phyloP scores from a whole-genome alignment of 1,140 invertebrate species.

The Drosophila guanche region DNA sequence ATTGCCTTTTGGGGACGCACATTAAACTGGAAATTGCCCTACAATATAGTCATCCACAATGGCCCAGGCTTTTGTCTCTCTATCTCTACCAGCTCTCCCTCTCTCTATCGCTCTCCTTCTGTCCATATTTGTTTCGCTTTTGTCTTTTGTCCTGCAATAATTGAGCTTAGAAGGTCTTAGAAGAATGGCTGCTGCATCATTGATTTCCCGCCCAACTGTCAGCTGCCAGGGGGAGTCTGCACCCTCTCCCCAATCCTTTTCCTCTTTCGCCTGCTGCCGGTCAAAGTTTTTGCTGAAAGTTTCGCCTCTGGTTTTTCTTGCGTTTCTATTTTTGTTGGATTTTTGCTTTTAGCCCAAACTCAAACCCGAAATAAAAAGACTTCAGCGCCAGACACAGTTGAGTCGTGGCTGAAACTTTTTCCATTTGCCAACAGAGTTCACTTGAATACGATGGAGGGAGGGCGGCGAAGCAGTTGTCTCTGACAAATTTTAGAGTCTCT shows the following conservation, averaged over 20 bases:
- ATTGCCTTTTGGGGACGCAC: slow-evolving; percentile 45
- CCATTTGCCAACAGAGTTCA: slow-evolving; percentile 60
- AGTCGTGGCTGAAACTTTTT: slow-evolving; percentile 65
- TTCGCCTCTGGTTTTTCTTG: slow-evolving; percentile 47
- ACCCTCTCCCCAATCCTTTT: neutral
- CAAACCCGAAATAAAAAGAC: slow-evolving; percentile 49
- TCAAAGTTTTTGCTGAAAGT: slow-evolving; percentile 66
- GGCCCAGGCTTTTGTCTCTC: slow-evolving; percentile 20
- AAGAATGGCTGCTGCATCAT: slow-evolving; percentile 76
- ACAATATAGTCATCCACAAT: slow-evolving; percentile 58
- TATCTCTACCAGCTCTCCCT: neutral
- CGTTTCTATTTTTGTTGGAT: slow-evolving; percentile 38
- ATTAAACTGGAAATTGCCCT: slow-evolving; percentile 47
- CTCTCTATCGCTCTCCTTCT: slow-evolving; percentile 6
- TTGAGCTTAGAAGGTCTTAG: slow-evolving; percentile 76
- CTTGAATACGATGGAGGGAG: slow-evolving; percentile 6
- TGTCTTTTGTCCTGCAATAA: slow-evolving; percentile 53
- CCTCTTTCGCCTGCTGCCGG: slow-evolving; percentile 13
- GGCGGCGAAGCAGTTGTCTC: neutral
- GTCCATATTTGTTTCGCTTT: neutral
- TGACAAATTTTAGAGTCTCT: slow-evolving; percentile 56
- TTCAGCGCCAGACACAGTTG: slow-evolving; percentile 72
- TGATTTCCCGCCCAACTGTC: slow-evolving; percentile 54
- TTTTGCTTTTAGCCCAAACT: slow-evolving; percentile 56
- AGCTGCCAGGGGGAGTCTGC: neutral